These are phyloP conservation scores for Drosophila suzukii DNA, from an alignment of 1,140 invertebrate species.

Conservation along the genomic window DNA sequence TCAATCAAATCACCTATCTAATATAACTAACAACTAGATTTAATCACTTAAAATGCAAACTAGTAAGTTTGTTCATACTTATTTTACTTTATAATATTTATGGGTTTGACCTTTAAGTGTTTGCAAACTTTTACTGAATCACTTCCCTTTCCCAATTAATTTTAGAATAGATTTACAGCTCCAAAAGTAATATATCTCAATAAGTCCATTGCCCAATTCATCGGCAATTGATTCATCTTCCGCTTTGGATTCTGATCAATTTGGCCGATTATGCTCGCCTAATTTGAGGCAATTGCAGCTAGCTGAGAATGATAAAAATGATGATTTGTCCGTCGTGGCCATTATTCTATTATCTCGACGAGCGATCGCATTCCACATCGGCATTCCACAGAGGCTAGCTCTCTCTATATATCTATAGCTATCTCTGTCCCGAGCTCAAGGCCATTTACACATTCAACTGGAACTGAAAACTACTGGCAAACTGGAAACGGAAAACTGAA, in stretches of 20 bases:
- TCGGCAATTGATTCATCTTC: slow-evolving; percentile 26
- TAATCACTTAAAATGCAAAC: no score
- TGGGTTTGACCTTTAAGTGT: not conserved
- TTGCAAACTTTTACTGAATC: not conserved
- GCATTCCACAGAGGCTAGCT: slow-evolving; percentile 19
- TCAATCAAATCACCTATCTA: not conserved
- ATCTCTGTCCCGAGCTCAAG: slow-evolving; percentile 32
- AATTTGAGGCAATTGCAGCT: slow-evolving; percentile 32
- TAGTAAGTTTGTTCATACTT: no score
- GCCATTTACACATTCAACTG: slow-evolving; percentile 42
- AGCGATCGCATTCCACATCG: slow-evolving; percentile 38
- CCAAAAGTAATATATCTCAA: slow-evolving; percentile 20
- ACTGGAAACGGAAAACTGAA: slow-evolving; percentile 16
- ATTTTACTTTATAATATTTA: no score
- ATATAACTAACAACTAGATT: not conserved
- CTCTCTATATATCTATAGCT: not conserved
- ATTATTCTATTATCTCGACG: slow-evolving; percentile 36
- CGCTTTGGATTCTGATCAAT: slow-evolving; percentile 34
- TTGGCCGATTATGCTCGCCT: slow-evolving; percentile 40
- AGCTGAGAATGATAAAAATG: slow-evolving; percentile 18
- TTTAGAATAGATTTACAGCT: no score
- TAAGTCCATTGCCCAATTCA: slow-evolving; percentile 19
- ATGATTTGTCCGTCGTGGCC: slow-evolving; percentile 30
- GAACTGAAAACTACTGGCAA: slow-evolving; percentile 25
- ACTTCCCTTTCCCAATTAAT: not conserved